Percentiles rank a stretch among this genome's conserved stretches.
phyloP scores from a whole-genome alignment of 2,888 invertebrate genomes.

The Philhelius pedissequus region DNA sequence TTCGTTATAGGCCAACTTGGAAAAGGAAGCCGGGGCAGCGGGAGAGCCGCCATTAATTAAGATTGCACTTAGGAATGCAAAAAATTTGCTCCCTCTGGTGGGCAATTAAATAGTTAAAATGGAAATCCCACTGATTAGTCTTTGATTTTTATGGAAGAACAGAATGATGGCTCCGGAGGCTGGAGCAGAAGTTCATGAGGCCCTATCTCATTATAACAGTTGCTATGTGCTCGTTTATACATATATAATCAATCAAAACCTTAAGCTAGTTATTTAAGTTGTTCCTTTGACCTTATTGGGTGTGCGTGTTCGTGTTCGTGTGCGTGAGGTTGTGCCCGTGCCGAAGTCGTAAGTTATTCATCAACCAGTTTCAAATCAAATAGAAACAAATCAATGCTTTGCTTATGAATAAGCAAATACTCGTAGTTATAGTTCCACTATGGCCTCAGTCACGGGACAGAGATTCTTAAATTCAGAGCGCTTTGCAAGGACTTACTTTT shows the following conservation, averaged over 20 bases:
- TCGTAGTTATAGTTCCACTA: neutral
- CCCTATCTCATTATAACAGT: neutral
- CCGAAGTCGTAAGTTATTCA: conserved; percentile 38
- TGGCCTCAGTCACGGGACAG: neutral
- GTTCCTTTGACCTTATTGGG: conserved; percentile 12
- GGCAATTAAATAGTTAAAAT: conserved; percentile 46
- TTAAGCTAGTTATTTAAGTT: conserved; percentile 6
- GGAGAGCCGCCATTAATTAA: conserved; percentile 53
- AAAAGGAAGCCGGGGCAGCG: neutral
- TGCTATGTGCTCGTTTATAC: conserved; percentile 19
- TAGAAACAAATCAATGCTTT: conserved; percentile 49
- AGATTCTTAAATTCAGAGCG: neutral
- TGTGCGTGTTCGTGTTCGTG: no score
- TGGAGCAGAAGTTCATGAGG: neutral
- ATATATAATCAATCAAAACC: conserved; percentile 53
- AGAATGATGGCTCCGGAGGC: neutral
- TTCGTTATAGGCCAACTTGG: conserved; percentile 17
- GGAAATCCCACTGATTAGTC: conserved; percentile 54
- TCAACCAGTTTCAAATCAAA: conserved; percentile 19
- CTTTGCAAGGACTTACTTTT: neutral
- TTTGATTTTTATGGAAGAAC: conserved; percentile 35
- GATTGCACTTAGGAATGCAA: conserved; percentile 57
- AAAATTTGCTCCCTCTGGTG: conserved; percentile 23
- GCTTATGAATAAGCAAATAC: conserved; percentile 47
- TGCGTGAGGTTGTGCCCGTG: no score